phyloP scores from a whole-genome alignment of 2,888 invertebrate species.

The Rhyacophila evoluta region DNA sequence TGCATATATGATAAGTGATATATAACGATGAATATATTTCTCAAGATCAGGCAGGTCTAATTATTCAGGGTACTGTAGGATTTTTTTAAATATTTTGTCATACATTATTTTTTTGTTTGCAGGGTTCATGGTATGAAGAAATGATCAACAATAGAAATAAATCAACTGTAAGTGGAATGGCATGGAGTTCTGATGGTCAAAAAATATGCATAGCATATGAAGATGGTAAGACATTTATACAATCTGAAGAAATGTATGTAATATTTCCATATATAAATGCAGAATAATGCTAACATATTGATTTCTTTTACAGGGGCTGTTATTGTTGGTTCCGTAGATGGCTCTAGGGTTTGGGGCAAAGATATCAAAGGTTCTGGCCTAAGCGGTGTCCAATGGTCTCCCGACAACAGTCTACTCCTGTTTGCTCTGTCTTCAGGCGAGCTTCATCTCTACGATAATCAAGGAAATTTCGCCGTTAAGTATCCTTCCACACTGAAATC shows the following conservation, averaged over 20 bases:
- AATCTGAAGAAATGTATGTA: background rate
- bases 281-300: slow-evolving; percentile 9
- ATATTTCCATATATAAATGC: too few relatives aligned
- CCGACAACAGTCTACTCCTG: slow-evolving; percentile 89
- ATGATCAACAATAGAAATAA: slow-evolving; percentile 99
- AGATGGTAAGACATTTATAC: slow-evolving; percentile 76
- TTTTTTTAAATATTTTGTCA: too few relatives aligned
- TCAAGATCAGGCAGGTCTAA: too few relatives aligned
- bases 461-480: slow-evolving; percentile 86
- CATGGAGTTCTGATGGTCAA: slow-evolving; percentile 97
- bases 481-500: too few relatives aligned
- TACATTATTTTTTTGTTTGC: slow-evolving; percentile 55
- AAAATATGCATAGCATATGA: slow-evolving; percentile 99
- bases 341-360: slow-evolving; percentile 98
- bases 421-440: slow-evolving; percentile 94
- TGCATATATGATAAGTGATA: too few relatives aligned
- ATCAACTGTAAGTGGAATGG: slow-evolving; percentile 95
- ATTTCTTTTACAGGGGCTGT: slow-evolving; percentile 77
- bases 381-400: slow-evolving; percentile 95
- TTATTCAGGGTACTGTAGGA: too few relatives aligned
- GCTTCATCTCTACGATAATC: slow-evolving; percentile 94
- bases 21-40: too few relatives aligned
- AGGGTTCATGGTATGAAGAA: slow-evolving; percentile 98
- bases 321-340: slow-evolving; percentile 97
- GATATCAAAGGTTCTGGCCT: slow-evolving; percentile 90